Evolutionary conservation across 2,113 vertebrate species (phyloP), one percentile per base, ranked within the genome.

Genomic region (Clarias batrachus): DNA sequence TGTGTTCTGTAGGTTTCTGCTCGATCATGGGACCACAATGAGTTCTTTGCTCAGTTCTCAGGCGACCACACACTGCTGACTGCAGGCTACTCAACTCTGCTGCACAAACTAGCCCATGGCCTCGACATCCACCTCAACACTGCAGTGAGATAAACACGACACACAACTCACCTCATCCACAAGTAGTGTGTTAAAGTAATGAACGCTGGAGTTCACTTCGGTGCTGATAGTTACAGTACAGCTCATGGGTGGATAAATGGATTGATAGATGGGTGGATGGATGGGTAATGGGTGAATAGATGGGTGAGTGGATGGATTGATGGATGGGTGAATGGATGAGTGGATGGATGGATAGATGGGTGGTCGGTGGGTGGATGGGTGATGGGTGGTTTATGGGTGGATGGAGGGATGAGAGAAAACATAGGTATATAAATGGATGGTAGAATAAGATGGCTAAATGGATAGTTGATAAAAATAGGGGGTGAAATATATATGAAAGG

Each of bases 1-100:
- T 88, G 11, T 90, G 13, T 76, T 19, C 71, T 70, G 21, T 85
- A 99, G 98, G 98, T 99, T 85, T 99, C 97, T 0, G 97, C 97
- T 62, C 95, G 97, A 81, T 99, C 97, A 41, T 99, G 98, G 98
- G 98, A 99, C 94, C 98, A 99, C 94, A 99, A 99, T 78, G 97
- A 99, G 90, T 98, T 98, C 90, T 99, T 99, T 89, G 98, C 98
- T n/a, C 98, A 99, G 92, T 99, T 99, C 94, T 97, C 97, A 90
- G 98, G 98, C 90, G 98, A 99, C 90, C 98, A 99, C 90, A 97
- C 97, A 7, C 94, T 99, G 30, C 93, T 99, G 56, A 96, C 93
- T 2, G 93, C 95, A 27, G 98, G 98, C 48, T 99, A 98, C 91
- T 96, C 96, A 0, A 91, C 94, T 10, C 89, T 99, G 81, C 95